A percentile compares a stretch with the other conserved stretches of the same genome.
phyloP scores from a whole-genome alignment of 2,113 vertebrate species.

The Zosterops pallidus region DNA sequence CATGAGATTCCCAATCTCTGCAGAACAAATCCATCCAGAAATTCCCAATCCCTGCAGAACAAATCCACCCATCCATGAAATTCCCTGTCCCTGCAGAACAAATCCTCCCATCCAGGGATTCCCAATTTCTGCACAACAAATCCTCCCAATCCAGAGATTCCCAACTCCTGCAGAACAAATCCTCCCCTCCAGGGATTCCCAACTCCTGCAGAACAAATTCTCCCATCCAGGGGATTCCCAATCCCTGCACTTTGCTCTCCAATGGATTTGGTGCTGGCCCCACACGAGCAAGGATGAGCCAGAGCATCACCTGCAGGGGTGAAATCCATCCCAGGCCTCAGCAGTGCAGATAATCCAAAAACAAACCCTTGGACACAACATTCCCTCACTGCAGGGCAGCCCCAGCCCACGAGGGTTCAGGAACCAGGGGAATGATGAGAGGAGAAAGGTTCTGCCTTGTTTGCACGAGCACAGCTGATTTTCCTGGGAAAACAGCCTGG shows the following conservation, averaged over 20 bases:
- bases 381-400: not conserved
- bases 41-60: no score
- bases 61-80: no score
- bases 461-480: not conserved
- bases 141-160: no score
- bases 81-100: no score
- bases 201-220: no score
- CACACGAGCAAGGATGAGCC: rapidly evolving
- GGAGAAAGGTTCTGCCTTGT: not conserved
- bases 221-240: not conserved
- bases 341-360: rapidly evolving
- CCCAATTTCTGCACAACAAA: no score
- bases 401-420: rapidly evolving
- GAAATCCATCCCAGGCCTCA: rapidly evolving
- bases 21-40: no score
- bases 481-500: not conserved
- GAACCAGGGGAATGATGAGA: rapidly evolving
- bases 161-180: no score
- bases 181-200: not conserved
- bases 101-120: no score
- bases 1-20: no score
- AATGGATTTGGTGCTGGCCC: not conserved
- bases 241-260: not conserved
- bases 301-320: not conserved
- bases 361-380: not conserved